Base-by-base conservation (phyloP, 2,888 invertebrate species). In the Synanthedon andrenaeformis region DNA sequence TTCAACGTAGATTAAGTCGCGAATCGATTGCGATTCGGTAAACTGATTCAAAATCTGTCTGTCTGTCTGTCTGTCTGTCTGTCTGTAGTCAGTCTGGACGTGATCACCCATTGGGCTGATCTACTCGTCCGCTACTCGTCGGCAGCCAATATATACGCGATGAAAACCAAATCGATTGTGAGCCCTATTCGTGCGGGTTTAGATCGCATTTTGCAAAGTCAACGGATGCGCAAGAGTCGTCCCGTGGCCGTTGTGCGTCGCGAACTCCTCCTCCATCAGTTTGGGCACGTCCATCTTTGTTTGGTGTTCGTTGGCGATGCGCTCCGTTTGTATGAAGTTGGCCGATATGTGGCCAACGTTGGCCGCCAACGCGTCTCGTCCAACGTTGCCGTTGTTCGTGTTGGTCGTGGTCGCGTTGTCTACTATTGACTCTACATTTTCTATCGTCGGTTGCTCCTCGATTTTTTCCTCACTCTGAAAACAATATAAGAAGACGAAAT, bases 181-280 rank as follows among this genome's bases (percentile, higher is more conserved):
- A 60, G 68, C 69, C 67, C 65, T 69, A 70, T 59, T 48, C 54
- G 53, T 23, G 55, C 41, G 13, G 10, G 6, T 41, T 76, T 83
- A 86, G 62, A 85, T 82, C 48, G 84, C 85, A 62, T 86, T 86
- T 57, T 81, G 83, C 65, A 86, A 64, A 53, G 86, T 85, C 53
- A 86, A 65, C 58, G 86, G 84, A 58, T 86, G 85, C 51, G 66
- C 65, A 57, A 70, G 72, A 4, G 51, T 59, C 52, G 69, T 54
- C 8, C 69, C 41, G 63, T 84, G 83, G 4, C 84, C 85, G 63
- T 87, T 87, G 81, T 84, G 85, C 76, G 85, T 68, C n/a, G 82
- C 71, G 72, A 80, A 85, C 59, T 85, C 86, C 42, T 82, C 82
- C 52, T 77, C 77, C 3, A 72, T 55, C 0, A 72, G 61, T 52